phyloP scores from a whole-genome alignment of 2,888 invertebrate genomes.

The Bruchidius siliquastri region DNA sequence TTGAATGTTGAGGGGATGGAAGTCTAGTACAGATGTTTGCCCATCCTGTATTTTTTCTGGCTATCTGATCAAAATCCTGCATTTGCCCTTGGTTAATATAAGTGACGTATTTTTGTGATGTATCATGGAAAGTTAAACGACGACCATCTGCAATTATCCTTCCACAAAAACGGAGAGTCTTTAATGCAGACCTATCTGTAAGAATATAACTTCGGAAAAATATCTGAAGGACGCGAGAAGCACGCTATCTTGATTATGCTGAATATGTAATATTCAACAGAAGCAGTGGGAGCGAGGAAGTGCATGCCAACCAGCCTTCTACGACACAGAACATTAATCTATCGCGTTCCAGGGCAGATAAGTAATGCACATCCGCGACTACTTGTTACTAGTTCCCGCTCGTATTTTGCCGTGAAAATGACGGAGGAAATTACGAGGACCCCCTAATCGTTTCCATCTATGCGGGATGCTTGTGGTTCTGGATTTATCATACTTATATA shows the following conservation, averaged over 20 bases:
- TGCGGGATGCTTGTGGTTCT: neutral
- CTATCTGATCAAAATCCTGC: no score
- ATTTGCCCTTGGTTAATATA: no score
- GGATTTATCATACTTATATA: neutral
- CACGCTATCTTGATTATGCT: neutral
- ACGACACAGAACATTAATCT: neutral
- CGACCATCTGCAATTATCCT: no score
- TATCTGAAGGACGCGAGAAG: neutral
- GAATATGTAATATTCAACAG: neutral
- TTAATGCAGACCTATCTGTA: no score
- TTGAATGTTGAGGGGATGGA: no score
- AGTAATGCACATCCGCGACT: neutral
- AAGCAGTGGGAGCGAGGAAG: neutral
- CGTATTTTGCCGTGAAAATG: neutral
- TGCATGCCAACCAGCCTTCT: neutral
- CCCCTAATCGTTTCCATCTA: neutral
- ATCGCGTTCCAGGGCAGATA: neutral
- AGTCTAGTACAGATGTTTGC: no score
- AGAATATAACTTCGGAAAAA: no score
- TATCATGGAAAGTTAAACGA: no score
- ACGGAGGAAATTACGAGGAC: neutral
- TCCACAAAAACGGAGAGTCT: no score
- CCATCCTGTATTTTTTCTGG: no score
- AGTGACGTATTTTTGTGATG: no score
- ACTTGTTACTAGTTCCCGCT: neutral